Base-by-base conservation (phyloP, 2,113 vertebrate genomes). In the Phyllostomus discolor region DNA sequence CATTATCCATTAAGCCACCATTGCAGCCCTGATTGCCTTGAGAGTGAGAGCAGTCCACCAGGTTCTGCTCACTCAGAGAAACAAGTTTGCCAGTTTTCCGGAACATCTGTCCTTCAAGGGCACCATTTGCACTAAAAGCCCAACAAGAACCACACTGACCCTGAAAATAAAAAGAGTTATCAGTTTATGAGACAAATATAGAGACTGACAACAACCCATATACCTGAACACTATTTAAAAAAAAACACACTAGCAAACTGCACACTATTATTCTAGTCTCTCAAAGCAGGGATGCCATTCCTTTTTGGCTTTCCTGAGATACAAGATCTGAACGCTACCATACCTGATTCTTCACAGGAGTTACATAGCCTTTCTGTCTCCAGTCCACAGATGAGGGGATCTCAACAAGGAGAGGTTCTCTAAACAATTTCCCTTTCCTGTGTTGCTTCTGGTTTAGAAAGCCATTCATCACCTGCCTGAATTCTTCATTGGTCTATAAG, bases 301-400 rank as follows among this genome's bases (percentile, higher is more conserved):
- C 38, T 38, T 41, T 73, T 24, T 54, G 41, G 33, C 24, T 43
- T 75, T 91, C 41, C 33, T 4, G 46, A 73, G 26, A 10, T 4
- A 17, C 35, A 66, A 72, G 35, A 84, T 52, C 5, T 73, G 43
- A 83, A 41, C 35, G 35, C 35, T 33, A 7, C 20, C 88, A 28
- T 98, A 99, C 99, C 99, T 99, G 99, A 95, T 99, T 99, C 97
- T 99, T 99, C 48, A 99, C 99, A 1, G 99, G 99, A 35, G 99
- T 99, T 52, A 99, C 99, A 31, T 99, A 99, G 93, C 99, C 99
- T 48, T 99, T 98, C 0, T 99, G 97, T 89, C 99, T 98, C 99
- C 99, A 99, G 96, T 99, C 99, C 91, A 99, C 95, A 17, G 98
- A 96, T 64, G 97, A 97, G 0, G 99, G 99, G 0, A 84, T 96